A percentile compares a stretch with the other conserved stretches of the same genome.
These are phyloP conservation scores for Plebejus anna DNA, from an alignment of 2,888 invertebrate species.

Conservation along the genomic window DNA sequence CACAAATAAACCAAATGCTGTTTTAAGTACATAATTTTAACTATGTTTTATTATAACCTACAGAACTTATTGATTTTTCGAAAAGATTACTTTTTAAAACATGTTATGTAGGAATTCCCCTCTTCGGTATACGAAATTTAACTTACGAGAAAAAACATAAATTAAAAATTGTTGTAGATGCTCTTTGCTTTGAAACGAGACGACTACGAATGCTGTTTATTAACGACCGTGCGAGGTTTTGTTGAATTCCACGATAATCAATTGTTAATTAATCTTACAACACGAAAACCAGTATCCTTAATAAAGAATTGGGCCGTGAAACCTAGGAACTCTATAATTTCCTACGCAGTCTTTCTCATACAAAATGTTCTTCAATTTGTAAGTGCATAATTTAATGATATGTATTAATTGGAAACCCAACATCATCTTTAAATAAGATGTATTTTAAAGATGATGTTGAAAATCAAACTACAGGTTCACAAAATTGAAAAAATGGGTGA, in stretches of 20 bases:
- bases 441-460: too few relatives aligned
- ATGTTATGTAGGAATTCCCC: not conserved
- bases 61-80: not conserved
- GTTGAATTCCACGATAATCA: not conserved
- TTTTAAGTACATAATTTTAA: too few relatives aligned
- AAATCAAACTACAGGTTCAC: too few relatives aligned
- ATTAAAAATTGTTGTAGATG: not conserved
- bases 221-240: not conserved
- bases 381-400: too few relatives aligned
- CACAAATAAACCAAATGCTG: too few relatives aligned
- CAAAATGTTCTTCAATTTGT: too few relatives aligned
- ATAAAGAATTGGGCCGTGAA: not conserved
- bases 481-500: not conserved
- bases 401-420: too few relatives aligned
- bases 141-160: not conserved
- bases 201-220: not conserved
- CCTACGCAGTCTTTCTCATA: not conserved
- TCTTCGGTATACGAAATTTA: not conserved
- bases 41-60: not conserved
- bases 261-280: slow-evolving; percentile 7
- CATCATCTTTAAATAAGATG: too few relatives aligned
- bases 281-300: not conserved
- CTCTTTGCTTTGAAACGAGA: not conserved
- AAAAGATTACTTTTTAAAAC: not conserved
- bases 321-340: not conserved